A percentile compares a stretch with the other conserved stretches of the same genome.
These are phyloP conservation scores for Tenualosa thibaudeaui DNA, from an alignment of 2,797 vertebrate genomes.

Conservation along the genomic window DNA sequence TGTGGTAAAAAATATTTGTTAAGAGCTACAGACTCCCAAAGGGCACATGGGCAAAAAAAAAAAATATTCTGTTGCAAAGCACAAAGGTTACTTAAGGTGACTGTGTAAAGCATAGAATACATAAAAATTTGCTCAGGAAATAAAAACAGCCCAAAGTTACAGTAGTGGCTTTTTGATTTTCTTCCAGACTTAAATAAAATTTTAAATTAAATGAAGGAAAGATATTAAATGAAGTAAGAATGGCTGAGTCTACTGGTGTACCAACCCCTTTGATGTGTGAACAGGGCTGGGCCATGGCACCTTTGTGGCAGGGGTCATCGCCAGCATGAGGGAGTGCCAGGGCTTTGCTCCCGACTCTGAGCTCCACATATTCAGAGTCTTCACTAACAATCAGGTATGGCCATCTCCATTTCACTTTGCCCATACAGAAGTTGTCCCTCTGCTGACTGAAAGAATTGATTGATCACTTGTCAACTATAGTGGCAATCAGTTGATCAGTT, in stretches of 20 bases:
- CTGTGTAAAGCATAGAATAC: neutral
- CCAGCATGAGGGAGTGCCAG: constrained; percentile 98
- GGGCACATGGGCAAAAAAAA: no score
- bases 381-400: constrained; percentile 96
- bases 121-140: neutral
- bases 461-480: no score
- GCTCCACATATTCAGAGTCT: constrained; percentile 97
- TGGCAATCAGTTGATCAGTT: no score
- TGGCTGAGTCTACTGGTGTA: no score
- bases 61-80: no score
- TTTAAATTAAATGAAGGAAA: neutral
- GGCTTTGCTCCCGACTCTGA: constrained; percentile 98
- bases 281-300: constrained; percentile 95
- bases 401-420: neutral
- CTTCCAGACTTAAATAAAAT: neutral
- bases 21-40: neutral
- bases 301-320: constrained; percentile 98
- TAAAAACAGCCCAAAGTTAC: neutral
- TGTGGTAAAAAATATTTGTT: neutral
- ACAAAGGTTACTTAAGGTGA: no score
- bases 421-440: neutral
- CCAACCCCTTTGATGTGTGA: constrained; percentile 17
- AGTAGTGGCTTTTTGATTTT: neutral
- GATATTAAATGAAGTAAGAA: neutral
- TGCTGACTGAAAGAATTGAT: no score